Evolutionary conservation across 2,888 invertebrate species (phyloP).

Genomic region (Phania funesta): DNA sequence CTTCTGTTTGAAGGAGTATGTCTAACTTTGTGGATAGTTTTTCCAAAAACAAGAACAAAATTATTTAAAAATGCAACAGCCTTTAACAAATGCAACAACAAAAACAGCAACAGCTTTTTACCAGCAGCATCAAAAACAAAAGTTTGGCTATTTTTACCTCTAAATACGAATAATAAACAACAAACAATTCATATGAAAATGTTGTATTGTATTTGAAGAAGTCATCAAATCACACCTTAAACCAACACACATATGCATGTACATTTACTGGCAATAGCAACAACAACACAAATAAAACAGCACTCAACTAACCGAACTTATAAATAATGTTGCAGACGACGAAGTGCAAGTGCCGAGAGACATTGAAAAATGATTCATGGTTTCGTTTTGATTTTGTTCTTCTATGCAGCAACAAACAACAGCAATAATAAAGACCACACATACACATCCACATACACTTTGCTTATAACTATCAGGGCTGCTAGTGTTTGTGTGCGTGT

Average conservation of each 20-base stretch:
- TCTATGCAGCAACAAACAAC: conserved; percentile 9
- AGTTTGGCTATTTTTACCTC: conserved; percentile 9
- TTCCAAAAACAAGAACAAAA: neutral
- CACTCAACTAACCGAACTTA: neutral
- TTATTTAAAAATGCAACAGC: conserved; percentile 54
- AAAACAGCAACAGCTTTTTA: conserved; percentile 1
- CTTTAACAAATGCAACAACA: conserved; percentile 33
- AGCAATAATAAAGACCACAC: neutral
- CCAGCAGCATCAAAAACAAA: conserved; percentile 45
- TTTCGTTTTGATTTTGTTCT: conserved; percentile 29
- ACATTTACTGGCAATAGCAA: neutral
- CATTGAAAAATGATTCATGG: conserved; percentile 66
- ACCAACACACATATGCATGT: conserved; percentile 29
- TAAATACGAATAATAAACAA: neutral
- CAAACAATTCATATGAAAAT: conserved; percentile 39
- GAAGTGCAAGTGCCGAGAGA: conserved; percentile 60
- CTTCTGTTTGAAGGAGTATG: neutral
- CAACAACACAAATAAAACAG: neutral
- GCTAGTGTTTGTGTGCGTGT: neutral
- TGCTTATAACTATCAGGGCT: neutral
- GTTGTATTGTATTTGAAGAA: conserved; percentile 59
- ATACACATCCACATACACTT: neutral
- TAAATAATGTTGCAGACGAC: conserved; percentile 17
- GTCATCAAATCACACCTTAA: conserved; percentile 67
- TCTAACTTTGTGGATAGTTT: neutral